These are phyloP conservation scores for Pseudomugil tenellus DNA, from an alignment of 2,797 vertebrate species.

Conservation along the genomic window DNA sequence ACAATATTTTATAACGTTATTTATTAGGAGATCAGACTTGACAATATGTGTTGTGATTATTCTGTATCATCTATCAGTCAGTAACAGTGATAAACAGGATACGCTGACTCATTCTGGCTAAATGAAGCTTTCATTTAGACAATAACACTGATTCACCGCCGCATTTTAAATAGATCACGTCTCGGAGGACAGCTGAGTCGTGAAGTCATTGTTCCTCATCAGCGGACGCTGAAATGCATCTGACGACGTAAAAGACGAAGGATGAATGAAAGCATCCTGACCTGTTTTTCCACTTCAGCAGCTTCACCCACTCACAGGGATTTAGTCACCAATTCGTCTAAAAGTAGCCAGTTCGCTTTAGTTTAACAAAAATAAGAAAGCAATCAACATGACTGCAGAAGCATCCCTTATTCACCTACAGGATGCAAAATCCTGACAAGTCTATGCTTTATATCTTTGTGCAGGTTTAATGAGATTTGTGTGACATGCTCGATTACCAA, in stretches of 20 bases:
- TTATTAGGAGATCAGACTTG: not conserved
- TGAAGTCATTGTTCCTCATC: constrained; percentile 21
- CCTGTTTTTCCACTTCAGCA: not conserved
- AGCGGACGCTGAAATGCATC: not conserved
- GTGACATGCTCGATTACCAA: too few species aligned
- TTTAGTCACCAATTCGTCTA: constrained; percentile 1
- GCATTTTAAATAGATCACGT: not conserved
- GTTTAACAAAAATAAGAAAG: not conserved
- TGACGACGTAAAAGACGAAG: not conserved
- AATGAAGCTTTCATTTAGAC: constrained; percentile 10
- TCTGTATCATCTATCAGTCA: not conserved
- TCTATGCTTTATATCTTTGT: too few species aligned
- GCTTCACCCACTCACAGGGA: not conserved
- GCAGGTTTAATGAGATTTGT: too few species aligned
- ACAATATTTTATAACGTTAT: too few species aligned
- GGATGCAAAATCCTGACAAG: too few species aligned
- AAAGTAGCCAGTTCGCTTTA: not conserved
- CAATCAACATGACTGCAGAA: not conserved
- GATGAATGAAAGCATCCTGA: not conserved
- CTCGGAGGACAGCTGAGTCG: not conserved
- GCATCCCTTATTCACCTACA: not conserved
- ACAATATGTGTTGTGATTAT: too few species aligned
- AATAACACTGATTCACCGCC: constrained; percentile 1
- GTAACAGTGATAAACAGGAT: constrained; percentile 4
- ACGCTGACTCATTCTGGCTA: constrained; percentile 36